These are phyloP conservation scores for Eustalomyia histrio DNA, from an alignment of 2,888 invertebrate genomes.

Conservation along the genomic window DNA sequence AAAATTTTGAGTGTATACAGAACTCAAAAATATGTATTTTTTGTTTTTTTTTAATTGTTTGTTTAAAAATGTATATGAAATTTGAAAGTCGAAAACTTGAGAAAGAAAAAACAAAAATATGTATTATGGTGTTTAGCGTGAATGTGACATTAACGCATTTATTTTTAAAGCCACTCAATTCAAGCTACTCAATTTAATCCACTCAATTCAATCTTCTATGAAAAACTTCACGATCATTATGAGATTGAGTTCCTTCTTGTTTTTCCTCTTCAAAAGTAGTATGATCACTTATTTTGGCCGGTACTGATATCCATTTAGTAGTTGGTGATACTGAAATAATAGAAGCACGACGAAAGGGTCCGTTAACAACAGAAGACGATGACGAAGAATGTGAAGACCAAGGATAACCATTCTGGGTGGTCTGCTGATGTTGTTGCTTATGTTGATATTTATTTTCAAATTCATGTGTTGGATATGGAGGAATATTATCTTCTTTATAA, in stretches of 20 bases:
- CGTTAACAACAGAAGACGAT: conserved; percentile 46
- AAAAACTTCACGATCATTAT: conserved; percentile 49
- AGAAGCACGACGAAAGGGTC: conserved; percentile 49
- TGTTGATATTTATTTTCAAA: conserved; percentile 25
- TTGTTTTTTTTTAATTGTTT: too few species aligned
- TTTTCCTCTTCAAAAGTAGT: conserved; percentile 18
- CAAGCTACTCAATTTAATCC: too few species aligned
- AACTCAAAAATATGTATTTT: too few species aligned
- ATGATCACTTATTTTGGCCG: conserved; percentile 53
- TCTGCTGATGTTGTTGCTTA: not conserved
- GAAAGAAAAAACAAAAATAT: too few species aligned
- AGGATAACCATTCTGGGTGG: conserved; percentile 30
- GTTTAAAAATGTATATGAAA: too few species aligned
- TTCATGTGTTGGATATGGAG: not conserved
- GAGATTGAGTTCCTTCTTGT: conserved; percentile 21
- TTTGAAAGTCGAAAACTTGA: too few species aligned
- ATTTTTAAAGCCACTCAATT: too few species aligned
- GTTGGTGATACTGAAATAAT: conserved; percentile 48
- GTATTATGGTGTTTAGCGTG: too few species aligned
- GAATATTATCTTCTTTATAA: not conserved
- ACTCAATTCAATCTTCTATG: conserved; percentile 21
- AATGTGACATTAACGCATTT: too few species aligned
- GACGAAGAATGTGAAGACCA: conserved; percentile 44
- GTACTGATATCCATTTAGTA: conserved; percentile 55
- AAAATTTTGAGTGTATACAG: too few species aligned